Conservation (phyloP, 1,140 invertebrate genomes). For the Ganaspis sp. region DNA sequence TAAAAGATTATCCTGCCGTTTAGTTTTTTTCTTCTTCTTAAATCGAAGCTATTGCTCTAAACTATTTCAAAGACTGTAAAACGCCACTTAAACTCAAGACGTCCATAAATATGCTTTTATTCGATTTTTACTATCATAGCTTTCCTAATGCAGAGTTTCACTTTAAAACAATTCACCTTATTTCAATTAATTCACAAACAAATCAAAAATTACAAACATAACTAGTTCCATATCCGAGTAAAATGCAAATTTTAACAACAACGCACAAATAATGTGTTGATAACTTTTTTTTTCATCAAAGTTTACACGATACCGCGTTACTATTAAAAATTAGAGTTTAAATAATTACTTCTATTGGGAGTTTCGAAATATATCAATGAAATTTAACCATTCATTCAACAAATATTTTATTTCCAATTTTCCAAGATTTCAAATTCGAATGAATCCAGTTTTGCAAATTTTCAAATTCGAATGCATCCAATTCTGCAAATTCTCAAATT, state of each 20-base stretch:
- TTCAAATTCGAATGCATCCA: too few species aligned
- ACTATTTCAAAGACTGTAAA: constrained; percentile 15
- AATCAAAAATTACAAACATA: constrained; percentile 33
- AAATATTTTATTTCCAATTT: too few species aligned
- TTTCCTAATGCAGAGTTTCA: background rate
- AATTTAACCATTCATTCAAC: background rate
- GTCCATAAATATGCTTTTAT: constrained; percentile 10
- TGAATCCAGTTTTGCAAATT: too few species aligned
- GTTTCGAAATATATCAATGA: background rate
- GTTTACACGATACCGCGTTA: too few species aligned
- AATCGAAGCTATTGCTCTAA: background rate
- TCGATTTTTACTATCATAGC: background rate
- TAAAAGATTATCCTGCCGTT: constrained; percentile 17
- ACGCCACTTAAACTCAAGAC: background rate
- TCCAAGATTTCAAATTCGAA: too few species aligned
- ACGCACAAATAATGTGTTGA: constrained; percentile 1
- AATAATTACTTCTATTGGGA: too few species aligned
- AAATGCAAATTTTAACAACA: constrained; percentile 31
- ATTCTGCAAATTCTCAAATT: too few species aligned
- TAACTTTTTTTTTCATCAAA: background rate
- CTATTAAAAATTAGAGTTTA: too few species aligned
- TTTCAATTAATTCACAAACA: background rate
- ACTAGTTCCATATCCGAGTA: background rate
- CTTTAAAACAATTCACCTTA: background rate
- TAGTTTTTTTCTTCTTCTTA: background rate